Base-by-base conservation (phyloP, 2,888 invertebrate species). In the Drosophila colorata region DNA sequence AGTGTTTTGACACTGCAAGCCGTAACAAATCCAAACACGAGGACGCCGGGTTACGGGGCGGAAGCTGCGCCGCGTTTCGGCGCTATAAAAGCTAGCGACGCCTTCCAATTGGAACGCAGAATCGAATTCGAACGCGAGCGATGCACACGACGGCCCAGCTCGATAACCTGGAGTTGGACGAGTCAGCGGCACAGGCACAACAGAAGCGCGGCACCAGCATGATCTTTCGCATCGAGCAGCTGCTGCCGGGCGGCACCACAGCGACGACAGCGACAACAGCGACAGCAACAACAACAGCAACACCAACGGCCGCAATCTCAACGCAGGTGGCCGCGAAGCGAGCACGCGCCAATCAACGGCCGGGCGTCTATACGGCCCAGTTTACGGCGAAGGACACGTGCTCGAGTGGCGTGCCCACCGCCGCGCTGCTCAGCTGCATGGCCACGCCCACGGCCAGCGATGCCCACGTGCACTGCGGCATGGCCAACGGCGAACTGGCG, bases 1-100 rank as follows among this genome's bases (percentile, higher is more conserved):
- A 77, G 80, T 90, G 87, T 90, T 90, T 86, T 90, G 90, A 88
- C 90, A 89, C 78, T 89, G 90, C 90, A 88, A 89, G 89, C 90
- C 90, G 90, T 87, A 90, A 78, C 90, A 90, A 90, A 90, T 89
- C 85, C 73, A 80, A 83, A 76, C 78, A 77, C 51, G 37, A 28
- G 13, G 14, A 37, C 37, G 13, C 38, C 23, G 23, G n/a, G 5
- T 13, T 11, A 2, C 70, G 72, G 75, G 60, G 35, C 23, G 80
- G 78, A 74, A 73, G 86, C 84, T 61, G 76, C 78, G 64, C 65
- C 51, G 73, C 60, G 64, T 64, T 20, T 38, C 31, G 5, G 53
- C 53, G 46, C 56, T 91, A 91, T 91, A 91, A 91, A 91, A 90
- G 89, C 72, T 60, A 59, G 74, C 69, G 55, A 70, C 60, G 57